These are phyloP conservation scores for Leptinotarsa lineolata DNA, from an alignment of 1,140 invertebrate species.

Conservation along the genomic window DNA sequence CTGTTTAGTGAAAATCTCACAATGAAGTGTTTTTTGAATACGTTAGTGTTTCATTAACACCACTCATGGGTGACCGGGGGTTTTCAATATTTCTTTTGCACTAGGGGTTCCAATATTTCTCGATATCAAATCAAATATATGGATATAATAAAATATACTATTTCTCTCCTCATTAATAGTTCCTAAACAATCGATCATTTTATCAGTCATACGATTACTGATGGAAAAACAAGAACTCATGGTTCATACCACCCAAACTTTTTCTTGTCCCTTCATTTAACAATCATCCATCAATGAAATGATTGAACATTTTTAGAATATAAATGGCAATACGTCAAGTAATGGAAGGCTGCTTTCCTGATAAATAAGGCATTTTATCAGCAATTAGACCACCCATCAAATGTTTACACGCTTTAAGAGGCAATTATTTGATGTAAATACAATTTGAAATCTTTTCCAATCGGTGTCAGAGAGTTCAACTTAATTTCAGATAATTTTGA, in stretches of 20 bases:
- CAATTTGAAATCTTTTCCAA: conserved; percentile 27
- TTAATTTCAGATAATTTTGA: conserved; percentile 32
- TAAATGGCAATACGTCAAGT: conserved; percentile 26
- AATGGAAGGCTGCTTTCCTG: background rate
- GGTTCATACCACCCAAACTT: background rate
- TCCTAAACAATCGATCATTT: no score
- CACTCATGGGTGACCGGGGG: no score
- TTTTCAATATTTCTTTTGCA: no score
- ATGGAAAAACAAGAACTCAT: background rate
- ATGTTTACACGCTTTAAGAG: conserved; percentile 29
- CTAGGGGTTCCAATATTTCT: no score
- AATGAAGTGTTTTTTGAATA: no score
- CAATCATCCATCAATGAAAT: background rate
- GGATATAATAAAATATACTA: no score
- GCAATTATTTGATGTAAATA: conserved; percentile 29
- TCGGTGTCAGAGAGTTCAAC: conserved; percentile 29
- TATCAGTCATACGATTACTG: no score
- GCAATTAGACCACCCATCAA: conserved; percentile 28
- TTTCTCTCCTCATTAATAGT: no score
- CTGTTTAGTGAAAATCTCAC: no score
- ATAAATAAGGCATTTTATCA: conserved; percentile 24
- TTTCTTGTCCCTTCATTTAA: background rate
- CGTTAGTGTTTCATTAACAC: no score
- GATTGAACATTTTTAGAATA: background rate
- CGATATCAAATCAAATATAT: no score